Conservation (phyloP, 2,888 invertebrate species). For the Mythimna lalbum region DNA sequence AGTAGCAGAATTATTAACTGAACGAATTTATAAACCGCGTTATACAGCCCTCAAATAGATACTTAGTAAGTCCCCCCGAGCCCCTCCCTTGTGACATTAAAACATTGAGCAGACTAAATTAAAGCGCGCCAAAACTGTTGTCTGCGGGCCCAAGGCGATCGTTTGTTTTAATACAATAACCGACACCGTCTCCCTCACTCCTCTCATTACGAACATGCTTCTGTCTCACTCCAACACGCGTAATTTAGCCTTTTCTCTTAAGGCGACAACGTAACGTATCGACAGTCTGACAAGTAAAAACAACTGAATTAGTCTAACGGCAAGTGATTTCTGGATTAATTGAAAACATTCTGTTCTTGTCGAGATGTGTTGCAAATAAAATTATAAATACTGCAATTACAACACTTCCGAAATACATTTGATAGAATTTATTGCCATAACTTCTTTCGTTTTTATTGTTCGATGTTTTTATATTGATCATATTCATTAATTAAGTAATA, state of each 20-base stretch:
- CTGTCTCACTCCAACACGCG: constrained; percentile 75
- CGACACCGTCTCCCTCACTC: constrained; percentile 82
- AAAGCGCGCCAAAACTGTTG: constrained; percentile 90
- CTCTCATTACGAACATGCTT: constrained; percentile 71
- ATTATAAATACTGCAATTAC: constrained; percentile 53
- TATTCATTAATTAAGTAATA: constrained; percentile 55
- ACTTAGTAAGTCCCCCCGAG: constrained; percentile 80
- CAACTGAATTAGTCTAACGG: constrained; percentile 66
- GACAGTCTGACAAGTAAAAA: constrained; percentile 70
- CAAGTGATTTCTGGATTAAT: constrained; percentile 69
- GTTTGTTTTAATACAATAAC: constrained; percentile 91
- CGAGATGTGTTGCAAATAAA: constrained; percentile 47
- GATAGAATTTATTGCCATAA: constrained; percentile 32
- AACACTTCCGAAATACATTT: constrained; percentile 54
- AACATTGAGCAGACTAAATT: constrained; percentile 90
- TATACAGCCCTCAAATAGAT: constrained; percentile 89
- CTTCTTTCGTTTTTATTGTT: constrained; percentile 4
- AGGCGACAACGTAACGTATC: constrained; percentile 83
- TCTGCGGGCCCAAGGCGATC: constrained; percentile 88
- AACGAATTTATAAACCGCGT: constrained; percentile 86
- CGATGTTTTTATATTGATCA: background rate
- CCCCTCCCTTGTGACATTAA: constrained; percentile 84
- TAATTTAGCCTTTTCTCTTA: constrained; percentile 85
- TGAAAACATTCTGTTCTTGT: constrained; percentile 66
- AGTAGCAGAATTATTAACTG: constrained; percentile 81